Evolutionary conservation across 2,888 invertebrate genomes (phyloP).

Genomic region (Brassicogethes aeneus): DNA sequence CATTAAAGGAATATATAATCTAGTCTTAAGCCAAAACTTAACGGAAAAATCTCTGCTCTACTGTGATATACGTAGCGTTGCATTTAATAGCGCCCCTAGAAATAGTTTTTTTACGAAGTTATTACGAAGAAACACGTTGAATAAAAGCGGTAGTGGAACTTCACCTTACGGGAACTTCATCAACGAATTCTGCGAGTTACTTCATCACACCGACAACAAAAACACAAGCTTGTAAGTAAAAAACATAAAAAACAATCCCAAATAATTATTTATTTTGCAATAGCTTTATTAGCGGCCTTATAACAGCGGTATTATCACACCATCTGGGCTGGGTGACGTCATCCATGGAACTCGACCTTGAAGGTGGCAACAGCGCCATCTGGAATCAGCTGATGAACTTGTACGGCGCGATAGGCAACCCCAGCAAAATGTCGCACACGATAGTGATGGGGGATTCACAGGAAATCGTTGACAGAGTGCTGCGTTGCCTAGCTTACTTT

Average conservation of each 20-base stretch:
- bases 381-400: slow-evolving; percentile 86
- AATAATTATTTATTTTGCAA: slow-evolving; percentile 32
- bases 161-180: slow-evolving; percentile 42
- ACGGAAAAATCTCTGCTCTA: slow-evolving; percentile 12
- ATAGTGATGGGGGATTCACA: slow-evolving; percentile 65
- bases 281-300: slow-evolving; percentile 83
- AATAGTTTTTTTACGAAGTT: slow-evolving; percentile 4
- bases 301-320: slow-evolving; percentile 82
- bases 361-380: slow-evolving; percentile 64
- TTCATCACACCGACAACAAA: slow-evolving; percentile 70
- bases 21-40: background rate
- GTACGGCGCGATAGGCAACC: slow-evolving; percentile 76
- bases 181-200: slow-evolving; percentile 53
- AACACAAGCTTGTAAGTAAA: slow-evolving; percentile 79
- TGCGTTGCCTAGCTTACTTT: slow-evolving; percentile 79
- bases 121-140: background rate
- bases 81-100: slow-evolving; percentile 13
- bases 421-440: slow-evolving; percentile 68
- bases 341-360: slow-evolving; percentile 33
- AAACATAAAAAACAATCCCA: slow-evolving; percentile 1
- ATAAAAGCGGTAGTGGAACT: slow-evolving; percentile 2
- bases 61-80: slow-evolving; percentile 26
- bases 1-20: background rate
- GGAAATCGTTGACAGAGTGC: slow-evolving; percentile 62
- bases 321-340: slow-evolving; percentile 89